Evolutionary conservation across 2,888 invertebrate genomes (phyloP).

Genomic region (Brachyptera putata): DNA sequence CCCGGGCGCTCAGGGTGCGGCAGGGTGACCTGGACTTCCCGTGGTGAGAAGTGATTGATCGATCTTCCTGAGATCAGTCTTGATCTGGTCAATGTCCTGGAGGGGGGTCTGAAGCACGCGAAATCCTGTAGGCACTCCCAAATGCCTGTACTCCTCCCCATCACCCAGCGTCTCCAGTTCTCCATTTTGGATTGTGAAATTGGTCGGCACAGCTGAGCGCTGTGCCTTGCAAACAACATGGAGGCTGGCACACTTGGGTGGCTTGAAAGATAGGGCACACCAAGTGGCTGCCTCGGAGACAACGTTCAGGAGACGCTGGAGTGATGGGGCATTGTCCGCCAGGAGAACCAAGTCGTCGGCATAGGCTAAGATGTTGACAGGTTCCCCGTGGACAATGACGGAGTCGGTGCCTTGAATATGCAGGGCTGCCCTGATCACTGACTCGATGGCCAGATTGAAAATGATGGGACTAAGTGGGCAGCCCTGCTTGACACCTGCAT

Average conservation of each 20-base stretch:
- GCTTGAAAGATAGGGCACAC: constrained; percentile 38
- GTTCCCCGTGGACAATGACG: constrained; percentile 19
- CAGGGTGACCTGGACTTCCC: no score
- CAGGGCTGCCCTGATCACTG: constrained; percentile 28
- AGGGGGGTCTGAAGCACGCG: constrained; percentile 33
- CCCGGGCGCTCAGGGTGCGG: no score
- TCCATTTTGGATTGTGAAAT: constrained; percentile 1
- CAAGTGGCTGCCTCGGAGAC: constrained; percentile 20
- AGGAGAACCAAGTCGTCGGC: constrained; percentile 37
- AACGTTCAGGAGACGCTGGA: constrained; percentile 27
- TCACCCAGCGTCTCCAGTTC: constrained; percentile 5
- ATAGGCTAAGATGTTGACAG: constrained; percentile 28
- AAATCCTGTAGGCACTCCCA: constrained; percentile 40
- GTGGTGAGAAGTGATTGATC: no score
- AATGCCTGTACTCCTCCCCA: constrained; percentile 37
- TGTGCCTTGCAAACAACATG: constrained; percentile 24
- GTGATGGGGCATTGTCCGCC: constrained; percentile 6
- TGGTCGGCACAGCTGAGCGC: not conserved
- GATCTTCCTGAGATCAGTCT: no score
- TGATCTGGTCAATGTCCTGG: constrained; percentile 24
- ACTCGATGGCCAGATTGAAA: constrained; percentile 40
- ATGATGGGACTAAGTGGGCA: constrained; percentile 40
- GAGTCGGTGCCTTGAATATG: not conserved
- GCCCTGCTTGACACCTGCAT: constrained; percentile 37
- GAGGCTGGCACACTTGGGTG: constrained; percentile 37